These are phyloP conservation scores for Yponomeuta plumbellus DNA, from an alignment of 2,888 invertebrate species.

Conservation along the genomic window DNA sequence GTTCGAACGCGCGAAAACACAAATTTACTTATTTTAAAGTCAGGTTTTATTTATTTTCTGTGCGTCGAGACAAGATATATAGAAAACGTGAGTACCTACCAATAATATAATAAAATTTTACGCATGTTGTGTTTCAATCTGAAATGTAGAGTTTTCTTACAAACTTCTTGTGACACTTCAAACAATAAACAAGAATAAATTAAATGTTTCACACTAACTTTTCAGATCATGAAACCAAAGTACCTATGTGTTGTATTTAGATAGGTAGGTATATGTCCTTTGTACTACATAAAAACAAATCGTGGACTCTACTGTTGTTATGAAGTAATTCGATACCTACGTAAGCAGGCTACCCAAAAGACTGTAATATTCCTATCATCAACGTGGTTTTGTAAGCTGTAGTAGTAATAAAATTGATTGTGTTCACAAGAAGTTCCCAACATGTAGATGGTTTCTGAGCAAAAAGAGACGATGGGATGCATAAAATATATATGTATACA, in stretches of 20 bases:
- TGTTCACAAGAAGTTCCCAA: neutral
- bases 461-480: neutral
- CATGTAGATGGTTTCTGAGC: neutral
- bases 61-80: neutral
- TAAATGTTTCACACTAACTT: neutral
- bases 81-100: neutral
- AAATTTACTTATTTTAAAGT: neutral
- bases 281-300: too few species aligned
- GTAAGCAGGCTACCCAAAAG: neutral
- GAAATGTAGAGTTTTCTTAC: too few species aligned
- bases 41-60: neutral
- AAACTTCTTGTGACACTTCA: neutral
- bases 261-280: too few species aligned
- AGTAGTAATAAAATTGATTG: neutral
- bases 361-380: too few species aligned
- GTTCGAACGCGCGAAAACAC: slow-evolving; percentile 2
- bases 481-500: neutral
- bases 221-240: neutral
- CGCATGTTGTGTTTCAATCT: neutral
- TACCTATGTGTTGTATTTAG: neutral
- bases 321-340: neutral
- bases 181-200: neutral
- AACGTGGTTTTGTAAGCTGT: neutral
- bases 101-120: neutral
- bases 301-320: too few species aligned